phyloP scores from a whole-genome alignment of 1,140 invertebrate species.

The Physella acuta region DNA sequence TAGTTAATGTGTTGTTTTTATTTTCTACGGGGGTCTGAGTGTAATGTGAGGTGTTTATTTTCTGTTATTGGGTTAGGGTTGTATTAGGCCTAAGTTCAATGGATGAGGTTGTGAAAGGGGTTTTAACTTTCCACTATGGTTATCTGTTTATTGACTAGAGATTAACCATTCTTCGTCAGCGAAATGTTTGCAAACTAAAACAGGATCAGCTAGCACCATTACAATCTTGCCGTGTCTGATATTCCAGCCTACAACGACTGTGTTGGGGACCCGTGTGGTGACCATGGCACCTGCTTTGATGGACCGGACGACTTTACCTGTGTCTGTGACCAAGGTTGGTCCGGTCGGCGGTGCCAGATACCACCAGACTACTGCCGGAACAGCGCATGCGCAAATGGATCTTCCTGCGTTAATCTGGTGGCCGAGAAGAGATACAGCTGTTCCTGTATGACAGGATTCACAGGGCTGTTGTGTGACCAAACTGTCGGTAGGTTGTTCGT shows the following conservation, averaged over 20 bases:
- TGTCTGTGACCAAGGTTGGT: not conserved
- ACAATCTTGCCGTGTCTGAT: too few species aligned
- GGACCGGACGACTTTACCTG: not conserved
- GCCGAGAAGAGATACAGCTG: not conserved
- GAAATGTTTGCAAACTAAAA: too few species aligned
- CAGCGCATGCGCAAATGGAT: not conserved
- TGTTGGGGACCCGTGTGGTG: not conserved
- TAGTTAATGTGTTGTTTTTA: too few species aligned
- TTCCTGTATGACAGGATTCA: not conserved
- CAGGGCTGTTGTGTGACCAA: not conserved
- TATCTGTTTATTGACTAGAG: too few species aligned
- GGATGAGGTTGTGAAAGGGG: too few species aligned
- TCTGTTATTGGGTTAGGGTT: too few species aligned
- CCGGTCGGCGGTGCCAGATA: not conserved
- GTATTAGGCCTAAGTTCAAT: too few species aligned
- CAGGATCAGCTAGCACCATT: too few species aligned
- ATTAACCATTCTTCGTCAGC: too few species aligned
- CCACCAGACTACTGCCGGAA: slow-evolving; percentile 2
- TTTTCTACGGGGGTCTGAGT: too few species aligned
- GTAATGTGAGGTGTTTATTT: too few species aligned
- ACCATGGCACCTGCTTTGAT: slow-evolving; percentile 4
- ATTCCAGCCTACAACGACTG: slow-evolving; percentile 2
- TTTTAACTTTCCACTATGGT: too few species aligned
- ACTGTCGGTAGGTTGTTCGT: slow-evolving; percentile 1
- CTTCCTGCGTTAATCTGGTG: not conserved